Evolutionary conservation across 2,797 vertebrate species (phyloP), one percentile per base, ranked within the genome.

Genomic region (Sebastes vulpes): DNA sequence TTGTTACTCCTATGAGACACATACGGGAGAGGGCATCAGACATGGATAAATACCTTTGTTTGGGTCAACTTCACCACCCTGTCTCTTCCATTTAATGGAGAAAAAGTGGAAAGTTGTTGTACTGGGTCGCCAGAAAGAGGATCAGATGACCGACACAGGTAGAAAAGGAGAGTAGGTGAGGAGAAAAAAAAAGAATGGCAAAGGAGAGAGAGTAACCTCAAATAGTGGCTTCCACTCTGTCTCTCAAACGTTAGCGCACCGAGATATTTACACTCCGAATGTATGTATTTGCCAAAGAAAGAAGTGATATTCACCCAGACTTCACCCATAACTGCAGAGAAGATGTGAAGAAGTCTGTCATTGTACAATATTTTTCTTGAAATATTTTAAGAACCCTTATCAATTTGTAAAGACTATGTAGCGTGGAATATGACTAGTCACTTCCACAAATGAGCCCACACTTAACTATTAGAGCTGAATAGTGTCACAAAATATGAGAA

Each of bases 261-360:
- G 28, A 50, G 48, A 42, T 75, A 71, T 77, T 68, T 50, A 57
- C 57, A 14, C 42, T 61, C 16, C 3, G 2, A 61, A 59, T 60
- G 23, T 59, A 26, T 56, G 65, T 67, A 26, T 83, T 72, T 81
- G 48, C 14, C 2, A 59, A 18, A 56, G 32, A 66, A 74, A 53
- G 23, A 67, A 11, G 6, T 31, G 21, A 56, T 20, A 20, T 32
- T 66, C 18, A 68, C 20, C 9, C 2, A 58, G 38, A 42, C 38
- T 42, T 42, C 5, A 42, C 38, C 2, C 60, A 23, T 14, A 46
- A 50, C 42, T 68, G 20, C 28, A 76, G 32, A 68, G 31, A 59
- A 67, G 3, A 57, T 54, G 21, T 61, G 8, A 59, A 28, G 5
- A 72, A n/a, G 10, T 35, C 46, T n/a, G 18, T 35, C 10, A 32